These are phyloP conservation scores for Catharus bicknelli DNA, from an alignment of 2,113 vertebrate genomes.

Conservation along the genomic window DNA sequence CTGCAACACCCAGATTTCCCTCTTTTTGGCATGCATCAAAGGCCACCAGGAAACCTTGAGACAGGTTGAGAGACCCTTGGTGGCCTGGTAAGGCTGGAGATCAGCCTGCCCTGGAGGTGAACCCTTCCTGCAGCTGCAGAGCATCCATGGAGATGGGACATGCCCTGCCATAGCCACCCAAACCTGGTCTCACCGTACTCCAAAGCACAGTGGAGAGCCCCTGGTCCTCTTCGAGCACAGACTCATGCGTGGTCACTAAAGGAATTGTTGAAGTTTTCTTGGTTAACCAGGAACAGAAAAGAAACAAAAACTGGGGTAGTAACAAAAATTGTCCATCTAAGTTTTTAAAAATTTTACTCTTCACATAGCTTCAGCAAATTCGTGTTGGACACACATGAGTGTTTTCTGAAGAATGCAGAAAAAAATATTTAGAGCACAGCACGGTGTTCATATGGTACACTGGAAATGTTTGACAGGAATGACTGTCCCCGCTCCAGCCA, in stretches of 20 bases:
- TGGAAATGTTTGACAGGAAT: neutral
- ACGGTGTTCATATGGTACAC: neutral
- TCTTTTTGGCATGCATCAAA: neutral
- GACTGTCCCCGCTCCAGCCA: neutral
- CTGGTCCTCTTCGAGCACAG: neutral
- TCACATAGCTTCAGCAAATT: neutral
- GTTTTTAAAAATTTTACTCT: neutral
- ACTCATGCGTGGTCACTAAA: neutral
- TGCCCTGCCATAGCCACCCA: neutral
- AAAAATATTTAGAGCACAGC: neutral
- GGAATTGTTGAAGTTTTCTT: neutral
- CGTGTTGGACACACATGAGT: rapidly evolving
- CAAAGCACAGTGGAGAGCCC: rapidly evolving
- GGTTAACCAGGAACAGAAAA: neutral
- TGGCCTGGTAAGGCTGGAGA: neutral
- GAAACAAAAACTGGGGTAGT: neutral
- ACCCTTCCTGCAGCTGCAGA: neutral
- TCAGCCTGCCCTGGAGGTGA: neutral
- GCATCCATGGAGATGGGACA: rapidly evolving
- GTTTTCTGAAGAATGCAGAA: neutral
- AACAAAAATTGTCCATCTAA: neutral
- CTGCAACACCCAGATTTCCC: neutral
- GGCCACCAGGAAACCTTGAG: neutral
- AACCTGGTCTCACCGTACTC: neutral
- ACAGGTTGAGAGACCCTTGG: neutral